Conservation (phyloP, 2,797 vertebrate genomes). For the Melanitta fusca region DNA sequence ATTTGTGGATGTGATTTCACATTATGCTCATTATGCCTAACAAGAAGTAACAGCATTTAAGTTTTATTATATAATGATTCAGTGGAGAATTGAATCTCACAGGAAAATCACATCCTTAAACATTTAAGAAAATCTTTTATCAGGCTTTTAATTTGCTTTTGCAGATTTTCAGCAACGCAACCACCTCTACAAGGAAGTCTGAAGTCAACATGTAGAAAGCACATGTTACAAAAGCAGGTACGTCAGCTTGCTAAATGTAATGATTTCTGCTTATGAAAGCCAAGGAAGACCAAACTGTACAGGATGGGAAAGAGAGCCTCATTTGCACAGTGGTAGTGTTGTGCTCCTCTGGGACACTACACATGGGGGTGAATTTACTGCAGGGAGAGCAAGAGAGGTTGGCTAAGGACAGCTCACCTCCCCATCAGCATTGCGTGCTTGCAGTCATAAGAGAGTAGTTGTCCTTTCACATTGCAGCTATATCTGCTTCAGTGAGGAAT, state of each 20-base stretch:
- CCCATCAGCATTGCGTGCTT: conserved; percentile 35
- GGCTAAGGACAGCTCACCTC: conserved; percentile 34
- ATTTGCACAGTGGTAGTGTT: fast-evolving
- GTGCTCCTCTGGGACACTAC: background rate
- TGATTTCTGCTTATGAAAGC: background rate
- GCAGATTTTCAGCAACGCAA: background rate
- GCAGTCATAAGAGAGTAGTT: conserved; percentile 22
- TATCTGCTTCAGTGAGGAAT: conserved; percentile 15
- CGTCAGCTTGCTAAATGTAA: background rate
- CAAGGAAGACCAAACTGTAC: background rate
- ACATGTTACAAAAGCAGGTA: background rate
- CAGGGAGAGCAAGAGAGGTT: background rate
- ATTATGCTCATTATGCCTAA: background rate
- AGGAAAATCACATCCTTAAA: background rate
- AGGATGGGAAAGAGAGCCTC: background rate
- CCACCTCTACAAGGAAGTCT: background rate
- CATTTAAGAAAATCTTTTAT: background rate
- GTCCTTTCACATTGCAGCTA: conserved; percentile 21
- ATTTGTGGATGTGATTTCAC: background rate
- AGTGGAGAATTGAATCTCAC: background rate
- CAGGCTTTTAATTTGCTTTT: conserved; percentile 9
- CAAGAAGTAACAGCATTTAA: background rate
- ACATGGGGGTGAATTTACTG: background rate
- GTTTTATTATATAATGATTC: background rate
- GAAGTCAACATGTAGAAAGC: background rate